phyloP scores from a whole-genome alignment of 2,113 vertebrate species.

The Burhinus bistriatus region DNA sequence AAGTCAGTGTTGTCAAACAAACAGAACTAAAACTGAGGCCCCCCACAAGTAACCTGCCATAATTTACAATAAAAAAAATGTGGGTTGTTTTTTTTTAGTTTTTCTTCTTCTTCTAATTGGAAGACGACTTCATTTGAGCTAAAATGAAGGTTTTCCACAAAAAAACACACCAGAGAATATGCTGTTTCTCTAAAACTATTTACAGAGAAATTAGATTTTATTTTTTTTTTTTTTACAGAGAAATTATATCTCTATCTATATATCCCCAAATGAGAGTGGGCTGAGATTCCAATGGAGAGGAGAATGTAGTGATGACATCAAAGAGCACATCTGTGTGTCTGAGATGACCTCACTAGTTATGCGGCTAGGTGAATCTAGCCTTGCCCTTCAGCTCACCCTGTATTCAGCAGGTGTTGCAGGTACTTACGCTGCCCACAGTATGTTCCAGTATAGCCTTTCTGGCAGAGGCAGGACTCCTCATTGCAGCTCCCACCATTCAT shows the following conservation, averaged over 20 bases:
- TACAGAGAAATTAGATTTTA: background rate
- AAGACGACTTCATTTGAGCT: background rate
- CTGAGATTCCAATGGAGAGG: background rate
- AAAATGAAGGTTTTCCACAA: background rate
- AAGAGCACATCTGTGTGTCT: background rate
- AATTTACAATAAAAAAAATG: background rate
- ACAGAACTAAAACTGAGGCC: background rate
- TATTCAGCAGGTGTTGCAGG: accelerated
- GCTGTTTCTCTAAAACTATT: background rate
- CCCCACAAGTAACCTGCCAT: background rate
- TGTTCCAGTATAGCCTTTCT: conserved; percentile 85
- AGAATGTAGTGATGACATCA: accelerated
- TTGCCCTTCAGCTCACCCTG: background rate
- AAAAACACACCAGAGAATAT: background rate
- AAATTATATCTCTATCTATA: background rate
- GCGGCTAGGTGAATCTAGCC: accelerated
- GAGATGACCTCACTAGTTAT: background rate
- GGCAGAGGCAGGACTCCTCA: conserved; percentile 84
- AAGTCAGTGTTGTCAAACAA: background rate
- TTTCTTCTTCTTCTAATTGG: background rate
- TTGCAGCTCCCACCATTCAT: conserved; percentile 89
- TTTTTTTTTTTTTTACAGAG: background rate
- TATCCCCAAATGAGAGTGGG: accelerated
- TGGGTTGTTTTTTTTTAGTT: background rate
- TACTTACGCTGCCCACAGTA: conserved; percentile 93